phyloP scores from a whole-genome alignment of 2,113 vertebrate species.

The Gadus macrocephalus region DNA sequence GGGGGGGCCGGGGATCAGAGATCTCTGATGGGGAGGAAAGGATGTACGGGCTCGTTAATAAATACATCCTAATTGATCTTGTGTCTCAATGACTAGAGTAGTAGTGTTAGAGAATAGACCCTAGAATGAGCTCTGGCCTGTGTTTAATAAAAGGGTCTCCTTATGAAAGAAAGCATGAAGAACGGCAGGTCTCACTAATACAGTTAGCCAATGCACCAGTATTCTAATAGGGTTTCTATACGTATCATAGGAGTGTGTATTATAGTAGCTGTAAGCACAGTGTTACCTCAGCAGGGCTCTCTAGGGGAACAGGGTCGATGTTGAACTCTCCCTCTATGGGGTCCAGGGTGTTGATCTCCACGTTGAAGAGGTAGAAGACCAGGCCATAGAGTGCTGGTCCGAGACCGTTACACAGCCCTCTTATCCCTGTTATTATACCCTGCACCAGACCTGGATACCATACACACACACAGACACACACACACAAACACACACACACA shows the following conservation, averaged over 20 bases:
- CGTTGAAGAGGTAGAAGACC: conserved; percentile 92
- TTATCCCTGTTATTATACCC: conserved; percentile 93
- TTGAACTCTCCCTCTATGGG: conserved; percentile 71
- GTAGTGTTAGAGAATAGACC: no score
- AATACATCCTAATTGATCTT: no score
- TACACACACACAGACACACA: not conserved
- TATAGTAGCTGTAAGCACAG: no score
- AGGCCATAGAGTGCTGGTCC: conserved; percentile 95
- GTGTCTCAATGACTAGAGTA: no score
- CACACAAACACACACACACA: not conserved
- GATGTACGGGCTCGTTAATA: no score
- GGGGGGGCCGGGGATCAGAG: conserved; percentile 85
- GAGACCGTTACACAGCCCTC: conserved; percentile 92
- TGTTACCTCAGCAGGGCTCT: conserved; percentile 55
- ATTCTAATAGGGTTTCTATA: no score
- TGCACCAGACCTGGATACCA: conserved; percentile 82
- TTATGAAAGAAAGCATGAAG: not conserved
- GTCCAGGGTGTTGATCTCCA: conserved; percentile 82
- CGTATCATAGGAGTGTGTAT: no score
- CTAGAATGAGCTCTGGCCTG: no score
- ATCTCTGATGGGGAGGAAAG: conserved; percentile 60
- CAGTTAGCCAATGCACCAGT: no score
- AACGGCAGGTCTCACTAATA: not conserved
- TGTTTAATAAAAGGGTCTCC: not conserved
- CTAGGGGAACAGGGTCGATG: conserved; percentile 59